Conservation (phyloP, 2,113 vertebrate genomes). For the Halichoerus grypus region DNA sequence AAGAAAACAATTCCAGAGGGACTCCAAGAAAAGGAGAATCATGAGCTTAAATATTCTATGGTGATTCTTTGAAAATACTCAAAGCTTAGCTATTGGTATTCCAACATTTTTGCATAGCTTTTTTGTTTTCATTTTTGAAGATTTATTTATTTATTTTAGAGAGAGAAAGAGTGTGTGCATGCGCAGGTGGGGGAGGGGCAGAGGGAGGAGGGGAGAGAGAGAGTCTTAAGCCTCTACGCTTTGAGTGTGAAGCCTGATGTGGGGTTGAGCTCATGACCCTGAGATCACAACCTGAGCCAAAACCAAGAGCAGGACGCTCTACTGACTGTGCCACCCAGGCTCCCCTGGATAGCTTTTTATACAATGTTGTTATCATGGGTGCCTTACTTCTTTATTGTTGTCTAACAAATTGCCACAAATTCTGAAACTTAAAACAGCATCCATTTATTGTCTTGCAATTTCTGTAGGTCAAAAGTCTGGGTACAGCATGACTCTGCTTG, state of each 20-base stretch:
- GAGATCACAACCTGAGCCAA: not conserved
- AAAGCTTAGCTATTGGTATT: slow-evolving; percentile 5
- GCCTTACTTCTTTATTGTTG: not conserved
- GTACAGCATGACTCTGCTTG: not conserved
- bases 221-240: not conserved
- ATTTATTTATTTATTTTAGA: not conserved
- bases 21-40: slow-evolving; percentile 30
- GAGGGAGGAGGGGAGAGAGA: not conserved
- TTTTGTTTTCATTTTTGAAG: not conserved
- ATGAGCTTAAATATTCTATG: not conserved
- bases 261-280: not conserved
- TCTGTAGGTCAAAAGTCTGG: not conserved
- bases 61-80: slow-evolving; percentile 38
- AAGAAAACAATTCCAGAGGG: slow-evolving; percentile 14
- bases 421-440: not conserved
- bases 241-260: not conserved
- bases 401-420: not conserved
- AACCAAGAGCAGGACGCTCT: not conserved
- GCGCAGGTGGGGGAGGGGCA: not conserved
- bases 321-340: not conserved
- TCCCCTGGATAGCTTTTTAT: not conserved
- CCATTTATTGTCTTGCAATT: not conserved
- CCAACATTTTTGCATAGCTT: not conserved
- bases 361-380: not conserved
- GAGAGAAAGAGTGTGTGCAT: not conserved